Base-by-base conservation (phyloP, 2,888 invertebrate genomes). In the Scaptodrosophila latifasciaeformis region DNA sequence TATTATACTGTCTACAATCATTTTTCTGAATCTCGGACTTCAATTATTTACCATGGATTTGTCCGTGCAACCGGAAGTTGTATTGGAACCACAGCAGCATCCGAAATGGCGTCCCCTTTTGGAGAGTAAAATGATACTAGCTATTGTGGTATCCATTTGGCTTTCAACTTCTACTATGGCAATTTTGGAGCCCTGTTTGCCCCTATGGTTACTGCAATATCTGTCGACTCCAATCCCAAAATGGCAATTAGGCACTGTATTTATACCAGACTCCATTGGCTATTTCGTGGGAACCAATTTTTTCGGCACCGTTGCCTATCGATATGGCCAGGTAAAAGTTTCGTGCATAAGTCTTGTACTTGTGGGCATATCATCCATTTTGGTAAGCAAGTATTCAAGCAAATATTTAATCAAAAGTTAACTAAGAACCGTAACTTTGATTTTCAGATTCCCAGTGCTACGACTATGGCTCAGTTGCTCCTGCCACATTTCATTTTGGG, bases 221-320 rank as follows among this genome's bases (percentile, higher is more conserved):
- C 59, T 86, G 0, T 82, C 84, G 49, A 85, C 86, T 0, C 24
- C 24, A 3, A 3, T 24, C 7, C 84, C 82, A 42, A 86, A 85
- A 59, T 93, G 93, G 93, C 91, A 93, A 81, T 84, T 92, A 75
- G 95, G 95, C 2, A 91, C 92, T 0, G 93, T 94, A 3, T 95
- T 95, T 77, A 91, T 95, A 59, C 95, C 95, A 0, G 95, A 95
- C 84, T 95, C 94, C 69, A 78, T 95, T 27, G 95, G 95, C 0
- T 95, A 95, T 81, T 89, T 95, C 59, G 85, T 95, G 34, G 95
- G 94, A 19, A 94, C 94, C 0, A 93, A 94, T 84, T 91, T 91
- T 70, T 92, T 94, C 77, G 93, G 93, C 4, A 85, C 89, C 37
- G 84, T 91, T 19, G 91, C 92, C 3, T 90, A 89, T 74, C 88